phyloP scores from a whole-genome alignment of 1,140 invertebrate genomes.

The Megathymus violae region DNA sequence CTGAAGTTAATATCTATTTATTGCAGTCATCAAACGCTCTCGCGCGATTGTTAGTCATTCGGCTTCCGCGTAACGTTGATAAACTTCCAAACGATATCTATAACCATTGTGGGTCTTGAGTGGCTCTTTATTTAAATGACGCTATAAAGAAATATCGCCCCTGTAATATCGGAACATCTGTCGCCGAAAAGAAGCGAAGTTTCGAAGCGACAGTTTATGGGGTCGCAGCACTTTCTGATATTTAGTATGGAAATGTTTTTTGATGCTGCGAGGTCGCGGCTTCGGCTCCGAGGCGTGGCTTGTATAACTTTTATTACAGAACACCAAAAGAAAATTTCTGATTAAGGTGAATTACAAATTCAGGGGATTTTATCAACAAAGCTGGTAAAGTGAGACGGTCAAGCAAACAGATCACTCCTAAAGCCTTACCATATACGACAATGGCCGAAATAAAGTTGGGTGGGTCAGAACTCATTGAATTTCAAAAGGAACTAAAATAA shows the following conservation, averaged over 20 bases:
- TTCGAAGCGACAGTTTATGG: conserved; percentile 75
- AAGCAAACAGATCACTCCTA: too few relatives aligned
- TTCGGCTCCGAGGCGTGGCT: conserved; percentile 15
- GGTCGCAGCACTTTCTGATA: conserved; percentile 61
- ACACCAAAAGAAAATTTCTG: conserved; percentile 3
- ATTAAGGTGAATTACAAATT: not conserved
- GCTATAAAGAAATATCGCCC: conserved; percentile 76
- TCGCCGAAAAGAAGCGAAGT: conserved; percentile 75
- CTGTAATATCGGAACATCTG: conserved; percentile 77
- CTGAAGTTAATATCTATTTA: conserved; percentile 12
- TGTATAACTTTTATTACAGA: conserved; percentile 43
- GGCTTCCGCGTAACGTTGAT: conserved; percentile 47
- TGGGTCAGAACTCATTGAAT: too few relatives aligned
- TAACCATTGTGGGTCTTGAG: conserved; percentile 60
- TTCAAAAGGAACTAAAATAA: too few relatives aligned
- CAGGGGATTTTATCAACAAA: not conserved
- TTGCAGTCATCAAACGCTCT: conserved; percentile 12
- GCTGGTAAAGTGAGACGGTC: not conserved
- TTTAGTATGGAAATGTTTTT: conserved; percentile 73
- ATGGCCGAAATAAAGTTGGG: too few relatives aligned
- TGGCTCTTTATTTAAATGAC: conserved; percentile 79
- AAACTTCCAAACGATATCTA: conserved; percentile 58
- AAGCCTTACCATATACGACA: too few relatives aligned
- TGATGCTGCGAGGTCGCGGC: conserved; percentile 40
- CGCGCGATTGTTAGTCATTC: conserved; percentile 30